A percentile compares a stretch with the other conserved stretches of the same genome.
These are phyloP conservation scores for Aegotheles bennettii DNA, from an alignment of 2,113 vertebrate genomes.

Conservation along the genomic window DNA sequence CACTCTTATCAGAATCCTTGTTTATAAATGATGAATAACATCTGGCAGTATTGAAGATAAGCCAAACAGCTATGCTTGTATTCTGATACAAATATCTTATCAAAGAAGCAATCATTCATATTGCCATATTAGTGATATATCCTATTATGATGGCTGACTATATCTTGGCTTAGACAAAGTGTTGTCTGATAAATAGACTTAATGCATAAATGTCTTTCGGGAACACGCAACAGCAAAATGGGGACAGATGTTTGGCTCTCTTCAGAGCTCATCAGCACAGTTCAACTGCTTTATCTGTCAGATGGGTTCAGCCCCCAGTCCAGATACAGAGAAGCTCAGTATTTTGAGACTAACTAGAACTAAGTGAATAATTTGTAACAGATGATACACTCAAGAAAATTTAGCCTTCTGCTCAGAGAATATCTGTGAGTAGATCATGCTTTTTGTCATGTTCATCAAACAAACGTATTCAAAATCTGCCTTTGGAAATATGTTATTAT, in stretches of 20 bases:
- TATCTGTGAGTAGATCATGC: background rate
- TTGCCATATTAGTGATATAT: constrained; percentile 29
- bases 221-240: constrained; percentile 26
- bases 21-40: background rate
- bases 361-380: background rate
- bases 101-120: background rate
- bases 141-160: constrained; percentile 6
- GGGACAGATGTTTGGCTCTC: constrained; percentile 53
- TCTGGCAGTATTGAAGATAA: background rate
- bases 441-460: background rate
- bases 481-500: background rate
- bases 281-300: constrained; percentile 48
- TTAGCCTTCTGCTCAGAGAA: background rate
- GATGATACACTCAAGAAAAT: background rate
- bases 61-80: background rate
- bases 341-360: background rate
- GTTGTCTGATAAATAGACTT: constrained; percentile 57
- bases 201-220: constrained; percentile 38
- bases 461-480: background rate
- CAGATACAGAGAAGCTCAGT: background rate
- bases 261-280: constrained; percentile 47
- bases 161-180: constrained; percentile 55
- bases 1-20: background rate
- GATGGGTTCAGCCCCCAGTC: background rate
- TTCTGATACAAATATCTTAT: background rate